Percentiles rank a stretch among this genome's conserved stretches.
Evolutionary conservation across 2,113 vertebrate species (phyloP).

Genomic region (Oncorhynchus gorbuscha): DNA sequence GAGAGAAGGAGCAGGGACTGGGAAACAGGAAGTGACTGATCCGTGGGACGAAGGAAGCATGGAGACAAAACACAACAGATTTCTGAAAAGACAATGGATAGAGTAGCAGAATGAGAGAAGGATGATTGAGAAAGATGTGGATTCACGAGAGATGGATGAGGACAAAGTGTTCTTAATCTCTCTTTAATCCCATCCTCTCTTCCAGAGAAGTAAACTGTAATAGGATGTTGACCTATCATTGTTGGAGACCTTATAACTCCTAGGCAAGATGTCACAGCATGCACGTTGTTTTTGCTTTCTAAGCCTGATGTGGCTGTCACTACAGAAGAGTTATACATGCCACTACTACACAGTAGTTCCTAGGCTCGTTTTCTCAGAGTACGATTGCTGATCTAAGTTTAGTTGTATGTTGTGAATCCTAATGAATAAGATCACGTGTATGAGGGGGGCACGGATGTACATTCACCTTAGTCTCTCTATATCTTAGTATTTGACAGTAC

Average conservation of each 20-base stretch:
- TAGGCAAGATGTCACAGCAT: too few relatives aligned
- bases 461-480: background rate
- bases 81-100: conserved; percentile 5
- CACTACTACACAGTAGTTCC: too few relatives aligned
- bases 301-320: too few relatives aligned
- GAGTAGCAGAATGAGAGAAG: background rate
- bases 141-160: background rate
- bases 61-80: conserved; percentile 18
- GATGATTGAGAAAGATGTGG: too few relatives aligned
- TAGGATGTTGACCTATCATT: background rate
- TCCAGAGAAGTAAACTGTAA: conserved; percentile 1
- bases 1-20: conserved; percentile 8
- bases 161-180: background rate
- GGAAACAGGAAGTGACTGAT: conserved; percentile 56
- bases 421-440: too few relatives aligned
- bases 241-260: background rate
- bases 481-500: conserved; percentile 56
- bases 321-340: too few relatives aligned
- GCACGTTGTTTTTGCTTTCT: too few relatives aligned
- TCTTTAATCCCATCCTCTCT: conserved; percentile 5
- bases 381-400: too few relatives aligned
- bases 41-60: background rate
- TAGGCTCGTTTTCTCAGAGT: too few relatives aligned
- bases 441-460: too few relatives aligned
- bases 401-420: too few relatives aligned